phyloP scores from a whole-genome alignment of 2,797 vertebrate species.

The Kryptopterus vitreolus region DNA sequence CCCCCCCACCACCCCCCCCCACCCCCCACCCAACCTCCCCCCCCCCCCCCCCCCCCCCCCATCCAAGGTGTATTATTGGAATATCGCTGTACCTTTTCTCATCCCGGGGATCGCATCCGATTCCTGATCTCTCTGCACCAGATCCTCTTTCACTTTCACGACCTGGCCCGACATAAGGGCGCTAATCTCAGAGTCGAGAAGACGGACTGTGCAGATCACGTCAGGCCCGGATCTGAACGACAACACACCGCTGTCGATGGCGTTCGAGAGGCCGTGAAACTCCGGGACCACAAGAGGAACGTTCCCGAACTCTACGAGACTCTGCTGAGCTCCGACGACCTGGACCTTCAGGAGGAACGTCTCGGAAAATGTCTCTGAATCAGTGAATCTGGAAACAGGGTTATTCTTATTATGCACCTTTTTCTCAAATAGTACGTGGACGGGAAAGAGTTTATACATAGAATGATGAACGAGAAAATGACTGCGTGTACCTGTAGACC shows the following conservation, averaged over 20 bases:
- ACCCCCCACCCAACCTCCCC: no score
- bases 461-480: not conserved
- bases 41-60: no score
- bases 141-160: conserved; percentile 65
- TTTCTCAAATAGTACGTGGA: no score
- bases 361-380: conserved; percentile 71
- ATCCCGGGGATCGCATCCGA: conserved; percentile 39
- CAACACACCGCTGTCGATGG: conserved; percentile 67
- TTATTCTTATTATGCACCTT: not conserved
- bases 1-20: no score
- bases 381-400: conserved; percentile 72
- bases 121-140: conserved; percentile 35
- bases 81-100: conserved; percentile 63
- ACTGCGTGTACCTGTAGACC: conserved; percentile 67
- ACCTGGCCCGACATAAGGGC: conserved; percentile 67
- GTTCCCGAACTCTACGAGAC: conserved; percentile 64
- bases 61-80: not conserved
- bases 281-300: conserved; percentile 69
- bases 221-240: conserved; percentile 53
- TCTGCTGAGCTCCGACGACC: conserved; percentile 61
- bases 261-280: conserved; percentile 73
- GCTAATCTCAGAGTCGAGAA: conserved; percentile 60
- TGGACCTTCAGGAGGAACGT: conserved; percentile 63
- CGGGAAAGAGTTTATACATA: no score
- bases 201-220: conserved; percentile 63